Evolutionary conservation across 2,113 vertebrate genomes (phyloP).

Genomic region (Hippocampus zosterae): DNA sequence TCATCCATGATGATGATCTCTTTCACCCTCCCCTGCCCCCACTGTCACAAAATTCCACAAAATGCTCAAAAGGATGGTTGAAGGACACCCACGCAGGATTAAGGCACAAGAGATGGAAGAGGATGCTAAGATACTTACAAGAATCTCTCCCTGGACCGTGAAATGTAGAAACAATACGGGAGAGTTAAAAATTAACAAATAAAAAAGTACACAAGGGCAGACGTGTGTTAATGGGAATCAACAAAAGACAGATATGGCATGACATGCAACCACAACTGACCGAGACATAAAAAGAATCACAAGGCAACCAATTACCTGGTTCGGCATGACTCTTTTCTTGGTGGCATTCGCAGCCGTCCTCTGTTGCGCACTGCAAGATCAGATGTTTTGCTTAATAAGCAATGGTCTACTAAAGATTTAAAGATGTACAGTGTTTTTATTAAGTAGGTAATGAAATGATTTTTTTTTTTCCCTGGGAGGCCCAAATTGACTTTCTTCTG

Average conservation of each 20-base stretch:
- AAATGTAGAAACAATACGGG: conserved; percentile 26
- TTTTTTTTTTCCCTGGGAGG: not conserved
- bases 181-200: conserved; percentile 15
- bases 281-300: conserved; percentile 1
- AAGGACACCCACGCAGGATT: conserved; percentile 39
- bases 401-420: not conserved
- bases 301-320: conserved; percentile 74
- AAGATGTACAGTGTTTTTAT: not conserved
- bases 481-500: not conserved
- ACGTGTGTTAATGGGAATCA: conserved; percentile 54
- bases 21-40: conserved; percentile 12
- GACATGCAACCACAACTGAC: conserved; percentile 6
- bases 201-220: conserved; percentile 48
- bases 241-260: conserved; percentile 31
- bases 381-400: not conserved
- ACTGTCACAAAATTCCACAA: conserved; percentile 12
- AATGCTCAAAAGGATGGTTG: conserved; percentile 4
- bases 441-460: not conserved
- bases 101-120: conserved; percentile 32
- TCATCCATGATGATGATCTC: conserved; percentile 1
- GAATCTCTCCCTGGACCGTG: conserved; percentile 73
- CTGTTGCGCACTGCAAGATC: conserved; percentile 82
- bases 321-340: conserved; percentile 92
- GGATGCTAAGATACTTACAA: conserved; percentile 69
- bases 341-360: conserved; percentile 79